These are phyloP conservation scores for Macrostomum lignano DNA, from an alignment of 1,140 invertebrate species.

Conservation along the genomic window DNA sequence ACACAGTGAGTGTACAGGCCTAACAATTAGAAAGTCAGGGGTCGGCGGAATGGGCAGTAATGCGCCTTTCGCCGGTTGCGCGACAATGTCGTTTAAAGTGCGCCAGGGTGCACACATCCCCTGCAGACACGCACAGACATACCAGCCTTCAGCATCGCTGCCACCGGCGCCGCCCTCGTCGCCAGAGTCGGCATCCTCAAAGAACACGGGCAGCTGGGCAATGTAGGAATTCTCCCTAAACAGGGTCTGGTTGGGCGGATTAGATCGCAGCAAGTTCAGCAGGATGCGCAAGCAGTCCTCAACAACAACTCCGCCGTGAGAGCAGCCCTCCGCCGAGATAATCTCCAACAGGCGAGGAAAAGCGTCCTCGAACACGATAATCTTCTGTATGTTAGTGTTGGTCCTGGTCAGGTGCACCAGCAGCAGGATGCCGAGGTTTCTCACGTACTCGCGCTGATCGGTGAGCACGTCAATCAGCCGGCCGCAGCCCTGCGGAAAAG, in stretches of 20 bases:
- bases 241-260: conserved; percentile 86
- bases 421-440: conserved; percentile 43
- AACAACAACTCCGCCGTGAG: conserved; percentile 82
- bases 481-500: conserved; percentile 18
- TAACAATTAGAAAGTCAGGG: no score
- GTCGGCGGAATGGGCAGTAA: no score
- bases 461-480: conserved; percentile 42
- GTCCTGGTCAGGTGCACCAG: conserved; percentile 68
- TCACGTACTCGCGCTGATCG: conserved; percentile 33
- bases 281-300: conserved; percentile 86
- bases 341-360: conserved; percentile 82
- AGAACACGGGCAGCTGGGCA: conserved; percentile 57
- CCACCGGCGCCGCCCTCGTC: conserved; percentile 35
- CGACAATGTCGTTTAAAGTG: no score
- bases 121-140: no score
- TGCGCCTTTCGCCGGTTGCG: no score
- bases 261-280: conserved; percentile 69
- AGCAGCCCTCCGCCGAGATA: conserved; percentile 56
- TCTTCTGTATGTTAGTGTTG: conserved; percentile 94
- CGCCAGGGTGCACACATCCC: no score
- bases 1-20: no score
- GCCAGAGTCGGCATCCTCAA: conserved; percentile 34
- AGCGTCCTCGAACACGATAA: conserved; percentile 93
- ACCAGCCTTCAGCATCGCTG: conserved; percentile 45
- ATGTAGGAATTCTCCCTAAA: conserved; percentile 85